phyloP scores from a whole-genome alignment of 2,888 invertebrate genomes.

The Troides oblongomaculatus region DNA sequence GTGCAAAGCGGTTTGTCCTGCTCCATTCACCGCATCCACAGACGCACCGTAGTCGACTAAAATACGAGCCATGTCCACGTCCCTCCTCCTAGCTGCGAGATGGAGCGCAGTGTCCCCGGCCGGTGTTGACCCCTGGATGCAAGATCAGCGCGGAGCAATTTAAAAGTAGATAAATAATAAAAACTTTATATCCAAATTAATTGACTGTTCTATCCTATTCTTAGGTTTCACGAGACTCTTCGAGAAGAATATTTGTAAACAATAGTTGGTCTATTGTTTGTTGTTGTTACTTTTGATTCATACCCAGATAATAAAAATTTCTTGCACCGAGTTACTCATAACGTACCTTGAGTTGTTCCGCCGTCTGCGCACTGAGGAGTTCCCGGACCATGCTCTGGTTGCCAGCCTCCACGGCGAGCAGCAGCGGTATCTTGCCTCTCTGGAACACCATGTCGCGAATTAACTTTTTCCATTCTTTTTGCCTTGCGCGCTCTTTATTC shows the following conservation, averaged over 20 bases:
- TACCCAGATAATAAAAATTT: background rate
- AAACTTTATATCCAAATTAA: background rate
- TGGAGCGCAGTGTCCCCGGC: conserved; percentile 97
- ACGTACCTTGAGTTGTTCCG: conserved; percentile 89
- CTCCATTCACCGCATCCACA: conserved; percentile 95
- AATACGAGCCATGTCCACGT: conserved; percentile 95
- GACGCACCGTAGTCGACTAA: conserved; percentile 95
- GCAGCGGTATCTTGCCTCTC: conserved; percentile 96
- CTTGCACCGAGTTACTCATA: background rate
- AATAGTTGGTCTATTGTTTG: too few species aligned
- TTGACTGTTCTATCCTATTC: too few species aligned
- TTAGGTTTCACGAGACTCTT: too few species aligned
- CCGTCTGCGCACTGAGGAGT: conserved; percentile 91
- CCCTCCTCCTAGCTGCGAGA: conserved; percentile 94
- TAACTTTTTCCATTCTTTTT: conserved; percentile 79
- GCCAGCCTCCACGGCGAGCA: conserved; percentile 96
- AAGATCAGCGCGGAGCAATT: conserved; percentile 2
- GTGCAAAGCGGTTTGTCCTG: conserved; percentile 96
- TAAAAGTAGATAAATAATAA: background rate
- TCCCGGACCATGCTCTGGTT: conserved; percentile 97
- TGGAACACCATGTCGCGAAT: conserved; percentile 82
- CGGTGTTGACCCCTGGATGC: conserved; percentile 84
- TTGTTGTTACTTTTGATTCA: too few species aligned
- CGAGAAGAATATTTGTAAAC: too few species aligned
- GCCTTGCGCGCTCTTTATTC: conserved; percentile 74